Evolutionary conservation across 2,113 vertebrate genomes (phyloP).

Genomic region (Apaloderma vittatum): DNA sequence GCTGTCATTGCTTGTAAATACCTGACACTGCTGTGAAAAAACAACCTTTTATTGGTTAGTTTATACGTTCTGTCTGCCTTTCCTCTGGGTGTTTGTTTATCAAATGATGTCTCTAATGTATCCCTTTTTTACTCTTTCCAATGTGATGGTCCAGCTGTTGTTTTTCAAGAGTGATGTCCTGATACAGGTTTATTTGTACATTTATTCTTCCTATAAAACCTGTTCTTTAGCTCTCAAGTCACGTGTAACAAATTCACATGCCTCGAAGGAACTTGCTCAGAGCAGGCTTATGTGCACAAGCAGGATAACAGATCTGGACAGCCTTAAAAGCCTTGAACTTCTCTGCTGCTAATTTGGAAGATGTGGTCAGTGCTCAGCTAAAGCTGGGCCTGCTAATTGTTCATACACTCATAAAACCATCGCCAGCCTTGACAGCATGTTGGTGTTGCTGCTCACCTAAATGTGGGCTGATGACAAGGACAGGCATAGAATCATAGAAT

Average conservation of each 20-base stretch:
- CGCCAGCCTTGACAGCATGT: background rate
- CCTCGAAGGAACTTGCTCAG: background rate
- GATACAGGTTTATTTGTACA: background rate
- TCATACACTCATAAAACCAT: background rate
- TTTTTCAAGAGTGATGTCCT: background rate
- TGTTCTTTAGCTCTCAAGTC: background rate
- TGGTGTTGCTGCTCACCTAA: background rate
- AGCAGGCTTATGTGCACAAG: background rate
- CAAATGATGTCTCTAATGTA: background rate
- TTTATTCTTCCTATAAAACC: background rate
- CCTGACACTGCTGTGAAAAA: background rate
- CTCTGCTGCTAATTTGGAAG: background rate
- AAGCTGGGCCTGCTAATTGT: background rate
- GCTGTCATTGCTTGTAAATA: constrained; percentile 34
- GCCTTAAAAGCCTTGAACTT: background rate
- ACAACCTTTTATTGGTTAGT: background rate
- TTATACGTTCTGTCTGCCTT: constrained; percentile 5
- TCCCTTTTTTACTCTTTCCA: background rate
- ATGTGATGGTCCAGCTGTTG: background rate
- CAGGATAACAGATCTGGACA: background rate
- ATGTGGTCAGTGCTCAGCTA: background rate
- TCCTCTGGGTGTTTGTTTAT: constrained; percentile 15
- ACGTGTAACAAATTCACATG: background rate
- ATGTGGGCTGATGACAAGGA: background rate
- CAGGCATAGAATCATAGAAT: too few relatives aligned